Evolutionary conservation across 2,888 invertebrate genomes (phyloP).

Genomic region (Cheilosia scutellata): DNA sequence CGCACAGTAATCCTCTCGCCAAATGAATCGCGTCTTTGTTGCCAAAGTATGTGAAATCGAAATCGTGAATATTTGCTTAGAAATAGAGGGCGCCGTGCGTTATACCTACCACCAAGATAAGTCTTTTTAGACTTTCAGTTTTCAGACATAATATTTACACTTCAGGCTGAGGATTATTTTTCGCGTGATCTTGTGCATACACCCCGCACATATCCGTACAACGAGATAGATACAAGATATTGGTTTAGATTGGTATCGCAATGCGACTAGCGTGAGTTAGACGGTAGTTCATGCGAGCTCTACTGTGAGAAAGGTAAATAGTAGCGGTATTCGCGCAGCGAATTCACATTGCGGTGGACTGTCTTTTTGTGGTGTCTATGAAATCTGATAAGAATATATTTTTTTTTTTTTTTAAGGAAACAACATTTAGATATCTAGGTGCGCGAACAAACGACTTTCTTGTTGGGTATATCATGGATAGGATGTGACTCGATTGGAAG

Average conservation of each 20-base stretch:
- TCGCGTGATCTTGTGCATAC: not conserved
- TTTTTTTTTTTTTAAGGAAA: too few species aligned
- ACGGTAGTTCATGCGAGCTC: not conserved
- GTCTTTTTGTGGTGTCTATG: not conserved
- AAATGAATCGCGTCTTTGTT: slow-evolving; percentile 2
- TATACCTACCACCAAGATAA: not conserved
- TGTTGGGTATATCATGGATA: too few species aligned
- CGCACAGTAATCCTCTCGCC: not conserved
- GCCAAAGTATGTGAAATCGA: not conserved
- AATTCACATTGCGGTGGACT: not conserved
- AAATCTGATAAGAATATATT: not conserved
- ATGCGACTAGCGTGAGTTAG: not conserved
- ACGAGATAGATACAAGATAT: slow-evolving; percentile 11
- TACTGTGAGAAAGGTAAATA: slow-evolving; percentile 50
- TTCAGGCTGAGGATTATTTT: slow-evolving; percentile 10
- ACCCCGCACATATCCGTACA: not conserved
- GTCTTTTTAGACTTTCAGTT: too few species aligned
- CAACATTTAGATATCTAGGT: too few species aligned
- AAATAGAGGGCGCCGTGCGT: not conserved
- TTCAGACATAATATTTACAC: slow-evolving; percentile 32
- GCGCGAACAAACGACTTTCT: too few species aligned
- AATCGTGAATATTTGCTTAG: not conserved
- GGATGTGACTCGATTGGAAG: too few species aligned
- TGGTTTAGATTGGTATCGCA: slow-evolving; percentile 21
- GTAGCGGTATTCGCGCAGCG: not conserved